Evolutionary conservation across 2,888 invertebrate species (phyloP).

Genomic region (Uloborus plumipes): DNA sequence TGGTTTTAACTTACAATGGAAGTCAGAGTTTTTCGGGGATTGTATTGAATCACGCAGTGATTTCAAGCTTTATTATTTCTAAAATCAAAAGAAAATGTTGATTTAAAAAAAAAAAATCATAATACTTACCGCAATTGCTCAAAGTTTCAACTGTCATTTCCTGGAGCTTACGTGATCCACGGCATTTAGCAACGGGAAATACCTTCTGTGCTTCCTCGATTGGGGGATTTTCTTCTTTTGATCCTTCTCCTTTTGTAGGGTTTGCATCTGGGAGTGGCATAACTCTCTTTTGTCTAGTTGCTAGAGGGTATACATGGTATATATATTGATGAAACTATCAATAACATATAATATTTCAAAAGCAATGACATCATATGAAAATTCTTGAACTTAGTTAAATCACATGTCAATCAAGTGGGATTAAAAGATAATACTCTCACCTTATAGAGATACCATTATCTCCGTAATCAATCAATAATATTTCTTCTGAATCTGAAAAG

Average conservation of each 20-base stretch:
- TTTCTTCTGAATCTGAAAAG: no score
- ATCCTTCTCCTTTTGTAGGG: neutral
- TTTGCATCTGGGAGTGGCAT: conserved; percentile 39
- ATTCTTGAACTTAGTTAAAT: neutral
- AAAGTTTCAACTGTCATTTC: conserved; percentile 86
- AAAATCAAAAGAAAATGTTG: neutral
- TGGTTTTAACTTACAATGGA: no score
- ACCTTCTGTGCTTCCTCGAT: conserved; percentile 67
- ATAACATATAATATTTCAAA: neutral
- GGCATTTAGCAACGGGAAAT: conserved; percentile 73
- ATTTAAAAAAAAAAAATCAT: conserved; percentile 3
- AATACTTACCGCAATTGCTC: conserved; percentile 56
- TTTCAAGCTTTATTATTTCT: neutral
- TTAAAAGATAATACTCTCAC: no score
- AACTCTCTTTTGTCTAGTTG: conserved; percentile 34
- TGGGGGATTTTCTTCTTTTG: neutral
- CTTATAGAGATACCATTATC: no score
- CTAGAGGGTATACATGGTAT: conserved; percentile 15
- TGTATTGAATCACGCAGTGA: neutral
- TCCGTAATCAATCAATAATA: no score
- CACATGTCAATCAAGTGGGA: no score
- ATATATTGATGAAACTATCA: neutral
- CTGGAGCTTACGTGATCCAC: conserved; percentile 79
- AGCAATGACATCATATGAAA: neutral
- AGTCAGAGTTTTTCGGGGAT: no score